Percentiles rank a stretch among this genome's conserved stretches.
Conservation (phyloP, 2,797 vertebrate genomes). For the Serranus cabrilla region DNA sequence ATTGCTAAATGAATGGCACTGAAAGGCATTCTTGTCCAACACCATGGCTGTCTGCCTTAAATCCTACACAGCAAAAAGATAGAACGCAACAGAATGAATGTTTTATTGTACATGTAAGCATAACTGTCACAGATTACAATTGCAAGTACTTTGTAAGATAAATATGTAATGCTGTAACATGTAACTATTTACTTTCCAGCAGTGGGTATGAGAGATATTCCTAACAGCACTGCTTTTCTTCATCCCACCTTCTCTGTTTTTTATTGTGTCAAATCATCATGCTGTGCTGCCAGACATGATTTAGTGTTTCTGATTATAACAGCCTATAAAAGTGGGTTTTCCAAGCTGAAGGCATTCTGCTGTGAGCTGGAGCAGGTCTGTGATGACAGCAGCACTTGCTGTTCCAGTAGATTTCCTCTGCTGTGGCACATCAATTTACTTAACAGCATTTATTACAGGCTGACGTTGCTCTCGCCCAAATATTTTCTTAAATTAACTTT, state of each 20-base stretch:
- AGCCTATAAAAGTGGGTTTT: slow-evolving; percentile 40
- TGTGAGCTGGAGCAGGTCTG: slow-evolving; percentile 46
- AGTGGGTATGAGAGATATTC: neutral
- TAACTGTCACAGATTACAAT: too few relatives aligned
- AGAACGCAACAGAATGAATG: too few relatives aligned
- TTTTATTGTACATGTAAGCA: too few relatives aligned
- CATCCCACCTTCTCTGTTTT: slow-evolving; percentile 2
- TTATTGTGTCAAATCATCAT: slow-evolving; percentile 12
- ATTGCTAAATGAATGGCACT: too few relatives aligned
- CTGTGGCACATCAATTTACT: slow-evolving; percentile 47
- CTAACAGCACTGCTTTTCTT: slow-evolving; percentile 5
- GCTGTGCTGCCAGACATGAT: slow-evolving; percentile 34
- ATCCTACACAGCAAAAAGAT: too few relatives aligned
- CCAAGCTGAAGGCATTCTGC: slow-evolving; percentile 36
- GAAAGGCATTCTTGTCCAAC: too few relatives aligned
- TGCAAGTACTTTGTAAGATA: too few relatives aligned
- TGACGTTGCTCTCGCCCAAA: slow-evolving; percentile 44
- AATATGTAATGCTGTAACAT: too few relatives aligned
- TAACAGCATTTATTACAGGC: slow-evolving; percentile 44
- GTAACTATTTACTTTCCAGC: too few relatives aligned
- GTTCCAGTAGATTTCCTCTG: slow-evolving; percentile 49
- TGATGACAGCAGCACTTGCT: slow-evolving; percentile 35
- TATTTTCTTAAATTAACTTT: slow-evolving; percentile 59
- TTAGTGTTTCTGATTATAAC: slow-evolving; percentile 47
- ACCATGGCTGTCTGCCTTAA: too few relatives aligned